phyloP scores from a whole-genome alignment of 1,140 invertebrate genomes.

The Pogonognathellus flavescens region DNA sequence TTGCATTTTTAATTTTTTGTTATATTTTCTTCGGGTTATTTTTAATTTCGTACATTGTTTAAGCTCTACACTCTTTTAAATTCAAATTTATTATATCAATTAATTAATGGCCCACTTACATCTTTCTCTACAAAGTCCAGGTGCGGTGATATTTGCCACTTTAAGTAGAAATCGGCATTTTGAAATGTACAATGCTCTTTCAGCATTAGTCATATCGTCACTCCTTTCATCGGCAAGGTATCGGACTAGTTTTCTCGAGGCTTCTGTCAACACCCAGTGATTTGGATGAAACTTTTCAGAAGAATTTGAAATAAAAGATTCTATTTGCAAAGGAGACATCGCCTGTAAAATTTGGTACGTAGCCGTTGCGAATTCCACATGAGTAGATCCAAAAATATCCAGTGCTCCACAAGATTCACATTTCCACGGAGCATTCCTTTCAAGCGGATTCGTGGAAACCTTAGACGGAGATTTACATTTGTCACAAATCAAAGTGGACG shows the following conservation, averaged over 20 bases:
- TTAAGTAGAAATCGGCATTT: background rate
- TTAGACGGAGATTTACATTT: background rate
- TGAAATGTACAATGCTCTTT: background rate
- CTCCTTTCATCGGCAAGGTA: background rate
- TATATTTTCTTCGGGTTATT: too few species aligned
- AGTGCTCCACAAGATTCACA: background rate
- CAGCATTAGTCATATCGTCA: background rate
- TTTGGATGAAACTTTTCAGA: background rate
- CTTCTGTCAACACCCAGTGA: background rate
- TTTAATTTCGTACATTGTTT: too few species aligned
- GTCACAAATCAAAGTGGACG: conserved; percentile 79
- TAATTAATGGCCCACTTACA: background rate
- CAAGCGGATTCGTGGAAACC: background rate
- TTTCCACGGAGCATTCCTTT: background rate
- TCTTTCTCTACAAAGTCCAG: conserved; percentile 24
- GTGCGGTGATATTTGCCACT: background rate
- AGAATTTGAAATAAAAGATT: background rate
- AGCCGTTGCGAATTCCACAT: background rate
- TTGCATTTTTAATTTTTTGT: too few species aligned
- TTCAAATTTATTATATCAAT: too few species aligned
- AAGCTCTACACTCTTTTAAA: too few species aligned
- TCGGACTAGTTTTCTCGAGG: background rate
- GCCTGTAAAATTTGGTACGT: background rate
- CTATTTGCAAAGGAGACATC: background rate
- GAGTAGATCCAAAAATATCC: background rate